A percentile compares a stretch with the other conserved stretches of the same genome.
Evolutionary conservation across 92 coral and sea anemone genomes (phyloP).

Genomic region (Nematostella vectensis): DNA sequence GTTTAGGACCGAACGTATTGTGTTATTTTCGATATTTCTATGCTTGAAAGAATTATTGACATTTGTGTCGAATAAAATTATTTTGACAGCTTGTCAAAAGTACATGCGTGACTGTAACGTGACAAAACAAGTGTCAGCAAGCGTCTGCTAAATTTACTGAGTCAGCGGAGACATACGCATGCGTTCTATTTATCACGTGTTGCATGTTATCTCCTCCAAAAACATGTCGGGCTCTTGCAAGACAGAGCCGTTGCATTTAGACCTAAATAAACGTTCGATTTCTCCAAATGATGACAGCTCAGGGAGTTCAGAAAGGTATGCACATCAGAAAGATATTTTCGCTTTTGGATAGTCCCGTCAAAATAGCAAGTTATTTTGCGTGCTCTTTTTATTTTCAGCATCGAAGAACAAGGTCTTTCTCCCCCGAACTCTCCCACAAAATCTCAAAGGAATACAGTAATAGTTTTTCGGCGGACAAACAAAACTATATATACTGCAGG

Average conservation of each 20-base stretch:
- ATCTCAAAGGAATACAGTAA: slow-evolving; percentile 41
- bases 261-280: slow-evolving; percentile 30
- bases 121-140: neutral
- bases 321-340: too few species aligned
- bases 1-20: too few species aligned
- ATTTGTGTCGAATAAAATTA: too few species aligned
- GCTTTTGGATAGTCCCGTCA: too few species aligned
- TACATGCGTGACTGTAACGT: slow-evolving; percentile 6
- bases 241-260: slow-evolving; percentile 13
- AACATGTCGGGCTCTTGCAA: slow-evolving; percentile 63
- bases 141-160: neutral
- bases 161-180: slow-evolving; percentile 9
- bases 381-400: too few species aligned
- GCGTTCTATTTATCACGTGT: slow-evolving; percentile 2
- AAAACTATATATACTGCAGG: slow-evolving; percentile 82
- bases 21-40: too few species aligned
- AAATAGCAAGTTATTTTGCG: neutral
- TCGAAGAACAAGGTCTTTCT: slow-evolving; percentile 8
- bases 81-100: slow-evolving; percentile 8
- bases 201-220: slow-evolving; percentile 4
- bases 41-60: too few species aligned
- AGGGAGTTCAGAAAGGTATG: slow-evolving; percentile 62
- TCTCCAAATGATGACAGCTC: slow-evolving; percentile 64
- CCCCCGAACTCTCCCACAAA: slow-evolving; percentile 54
- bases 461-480: slow-evolving; percentile 53